These are phyloP conservation scores for Clupea harengus DNA, from an alignment of 2,113 vertebrate species.

Conservation along the genomic window DNA sequence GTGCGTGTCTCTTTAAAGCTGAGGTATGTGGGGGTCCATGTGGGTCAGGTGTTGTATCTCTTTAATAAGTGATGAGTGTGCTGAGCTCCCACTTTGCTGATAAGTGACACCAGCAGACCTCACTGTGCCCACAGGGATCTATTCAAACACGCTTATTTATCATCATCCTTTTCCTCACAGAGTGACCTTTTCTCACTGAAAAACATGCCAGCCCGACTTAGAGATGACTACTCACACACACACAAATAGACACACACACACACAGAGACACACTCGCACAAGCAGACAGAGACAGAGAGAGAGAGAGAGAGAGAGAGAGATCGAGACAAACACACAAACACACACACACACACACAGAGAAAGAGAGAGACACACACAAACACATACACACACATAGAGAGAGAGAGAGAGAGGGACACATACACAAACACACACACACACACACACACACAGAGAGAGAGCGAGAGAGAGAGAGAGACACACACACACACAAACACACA, in stretches of 20 bases:
- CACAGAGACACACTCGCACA: neutral
- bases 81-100: constrained; percentile 21
- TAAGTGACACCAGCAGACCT: constrained; percentile 35
- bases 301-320: constrained; percentile 3
- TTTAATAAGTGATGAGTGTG: constrained; percentile 36
- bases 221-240: neutral
- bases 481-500: constrained; percentile 13
- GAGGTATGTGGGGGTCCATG: constrained; percentile 31
- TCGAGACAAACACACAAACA: neutral
- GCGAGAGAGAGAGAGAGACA: neutral
- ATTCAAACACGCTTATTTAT: constrained; percentile 20
- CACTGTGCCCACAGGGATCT: constrained; percentile 23
- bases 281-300: neutral
- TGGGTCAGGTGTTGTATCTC: constrained; percentile 36
- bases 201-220: constrained; percentile 9
- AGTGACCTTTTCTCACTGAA: constrained; percentile 27
- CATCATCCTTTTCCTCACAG: neutral
- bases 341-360: neutral
- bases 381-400: neutral
- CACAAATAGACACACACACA: constrained; percentile 1
- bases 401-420: neutral
- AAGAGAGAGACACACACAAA: neutral
- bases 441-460: neutral
- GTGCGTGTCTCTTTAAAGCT: constrained; percentile 18
- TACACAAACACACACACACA: neutral